Percentiles rank a stretch among this genome's conserved stretches.
phyloP scores from a whole-genome alignment of 2,113 vertebrate species.

The Hippocampus zosterae region DNA sequence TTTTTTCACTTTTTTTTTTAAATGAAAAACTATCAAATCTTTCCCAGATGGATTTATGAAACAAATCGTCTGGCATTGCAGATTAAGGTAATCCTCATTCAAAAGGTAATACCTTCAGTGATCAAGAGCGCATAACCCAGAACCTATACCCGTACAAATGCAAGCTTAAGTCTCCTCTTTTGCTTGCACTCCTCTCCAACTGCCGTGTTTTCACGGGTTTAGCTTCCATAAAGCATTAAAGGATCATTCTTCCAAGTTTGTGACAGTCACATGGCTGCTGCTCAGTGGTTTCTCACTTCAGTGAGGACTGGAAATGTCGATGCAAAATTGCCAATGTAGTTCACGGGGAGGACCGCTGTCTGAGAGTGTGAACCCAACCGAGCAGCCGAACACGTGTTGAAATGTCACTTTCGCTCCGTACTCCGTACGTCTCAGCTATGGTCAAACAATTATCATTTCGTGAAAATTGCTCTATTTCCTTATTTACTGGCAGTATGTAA shows the following conservation, averaged over 20 bases:
- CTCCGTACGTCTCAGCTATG: slow-evolving; percentile 4
- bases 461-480: slow-evolving; percentile 19
- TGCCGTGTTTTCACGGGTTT: slow-evolving; percentile 6
- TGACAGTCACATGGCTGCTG: slow-evolving; percentile 5
- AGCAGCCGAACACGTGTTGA: neutral
- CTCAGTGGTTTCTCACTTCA: slow-evolving; percentile 11
- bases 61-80: neutral
- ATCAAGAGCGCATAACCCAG: neutral
- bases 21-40: neutral
- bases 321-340: neutral
- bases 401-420: slow-evolving; percentile 1
- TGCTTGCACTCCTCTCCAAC: slow-evolving; percentile 25
- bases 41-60: slow-evolving; percentile 4
- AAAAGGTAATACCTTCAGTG: neutral
- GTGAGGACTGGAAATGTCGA: neutral
- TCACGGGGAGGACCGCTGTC: neutral
- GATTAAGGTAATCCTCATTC: neutral
- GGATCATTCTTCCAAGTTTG: slow-evolving; percentile 25
- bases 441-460: slow-evolving; percentile 28
- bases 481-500: neutral
- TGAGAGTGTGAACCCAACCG: slow-evolving; percentile 2
- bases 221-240: slow-evolving; percentile 22
- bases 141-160: slow-evolving; percentile 16
- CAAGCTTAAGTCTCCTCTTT: slow-evolving; percentile 23
- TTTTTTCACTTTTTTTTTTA: neutral